Evolutionary conservation across 2,797 vertebrate genomes (phyloP), one percentile per base, ranked within the genome.

Genomic region (Moxostoma hubbsi): DNA sequence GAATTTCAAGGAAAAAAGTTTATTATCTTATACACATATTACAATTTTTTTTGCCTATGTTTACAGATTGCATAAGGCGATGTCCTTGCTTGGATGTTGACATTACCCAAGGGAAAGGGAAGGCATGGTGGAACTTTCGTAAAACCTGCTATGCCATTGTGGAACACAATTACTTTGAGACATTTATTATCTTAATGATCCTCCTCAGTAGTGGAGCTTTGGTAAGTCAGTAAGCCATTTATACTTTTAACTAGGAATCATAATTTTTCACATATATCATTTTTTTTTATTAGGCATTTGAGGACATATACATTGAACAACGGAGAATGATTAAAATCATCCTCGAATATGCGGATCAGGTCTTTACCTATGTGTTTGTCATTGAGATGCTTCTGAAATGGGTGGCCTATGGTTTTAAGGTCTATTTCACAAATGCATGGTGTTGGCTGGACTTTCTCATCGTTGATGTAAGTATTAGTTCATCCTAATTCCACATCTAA

Each of bases 131-230:
- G 93, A 96, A 93, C 68, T 49, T 98, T 53, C 93, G 98, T 66
- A 94, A 88, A 83, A 92, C 95, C 45, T 98, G 97, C 79, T 97
- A 94, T 89, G 83, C 65, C 78, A 97, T 99, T 0, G 97, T 98
- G 0, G 98, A 99, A 85, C 96, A 99, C 62, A 95, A 95, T 90
- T 98, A 96, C 92, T 99, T 99, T 0, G 96, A 99, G 91, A 94
- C 93, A 5, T 99, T 99, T 90, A 98, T 99, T n/a, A 96, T 98
- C 85, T 97, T 99, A 91, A 98, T 98, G 96, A 98, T 99, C 83
- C 92, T 99, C 73, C 91, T 98, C 64, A 99, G 98, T 92, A 98
- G 97, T 0, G 97, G 96, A 10, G 97, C 98, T 0, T 90, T 99
- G 95, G 98, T 99, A 88, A 84, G 84, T 12, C 11, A 18, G 62